Percentiles rank a stretch among this genome's conserved stretches.
Conservation (phyloP, 2,888 invertebrate species). For the Cryptus armator region DNA sequence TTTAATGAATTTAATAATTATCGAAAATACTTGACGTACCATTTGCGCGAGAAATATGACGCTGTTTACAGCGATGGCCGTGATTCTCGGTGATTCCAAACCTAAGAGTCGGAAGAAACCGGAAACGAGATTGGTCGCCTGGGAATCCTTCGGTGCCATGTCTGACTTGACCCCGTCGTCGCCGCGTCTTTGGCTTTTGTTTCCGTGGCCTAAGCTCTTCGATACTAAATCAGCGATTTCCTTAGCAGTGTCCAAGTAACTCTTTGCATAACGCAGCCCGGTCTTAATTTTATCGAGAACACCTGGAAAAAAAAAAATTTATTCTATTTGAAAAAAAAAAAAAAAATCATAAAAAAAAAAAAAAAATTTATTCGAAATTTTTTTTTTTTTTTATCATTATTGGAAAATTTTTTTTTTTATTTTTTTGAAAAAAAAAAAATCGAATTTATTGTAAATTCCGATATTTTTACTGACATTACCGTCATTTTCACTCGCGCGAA, state of each 20-base stretch:
- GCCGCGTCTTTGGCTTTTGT: conserved; percentile 73
- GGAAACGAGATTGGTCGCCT: conserved; percentile 81
- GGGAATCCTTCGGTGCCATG: conserved; percentile 57
- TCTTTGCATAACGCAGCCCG: conserved; percentile 86
- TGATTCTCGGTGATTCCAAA: conserved; percentile 91
- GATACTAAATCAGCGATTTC: conserved; percentile 88
- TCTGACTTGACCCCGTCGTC: conserved; percentile 78
- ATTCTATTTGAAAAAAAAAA: too few relatives aligned
- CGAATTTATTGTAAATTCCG: not conserved
- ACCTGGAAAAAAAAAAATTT: conserved; percentile 69
- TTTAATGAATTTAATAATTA: conserved; percentile 41
- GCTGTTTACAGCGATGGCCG: conserved; percentile 93
- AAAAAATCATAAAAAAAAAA: too few relatives aligned
- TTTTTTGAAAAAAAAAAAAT: not conserved
- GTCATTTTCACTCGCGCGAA: conserved; percentile 66
- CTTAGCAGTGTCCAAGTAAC: conserved; percentile 86
- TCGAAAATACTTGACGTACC: conserved; percentile 85
- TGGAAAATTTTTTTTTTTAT: too few relatives aligned
- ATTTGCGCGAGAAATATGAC: conserved; percentile 94
- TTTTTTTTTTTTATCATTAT: too few relatives aligned
- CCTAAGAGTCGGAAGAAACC: conserved; percentile 90
- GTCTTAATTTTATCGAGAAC: conserved; percentile 85
- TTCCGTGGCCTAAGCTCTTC: conserved; percentile 85
- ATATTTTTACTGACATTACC: conserved; percentile 65
- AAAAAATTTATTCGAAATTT: too few relatives aligned